Percentiles rank a stretch among this genome's conserved stretches.
Evolutionary conservation across 2,113 vertebrate species (phyloP).

Genomic region (Pseudolaguvia tuberculata): DNA sequence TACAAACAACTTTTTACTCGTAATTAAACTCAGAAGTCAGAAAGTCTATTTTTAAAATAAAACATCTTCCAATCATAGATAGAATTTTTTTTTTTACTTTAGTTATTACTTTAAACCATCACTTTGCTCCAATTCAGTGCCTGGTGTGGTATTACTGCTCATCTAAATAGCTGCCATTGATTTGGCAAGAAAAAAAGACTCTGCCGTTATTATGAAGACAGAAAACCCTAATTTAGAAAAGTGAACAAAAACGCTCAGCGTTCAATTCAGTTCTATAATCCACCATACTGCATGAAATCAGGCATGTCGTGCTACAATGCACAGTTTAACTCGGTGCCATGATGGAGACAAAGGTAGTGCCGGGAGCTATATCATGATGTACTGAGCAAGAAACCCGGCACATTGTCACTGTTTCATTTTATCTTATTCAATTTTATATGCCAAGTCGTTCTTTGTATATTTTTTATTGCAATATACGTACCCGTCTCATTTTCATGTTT

Average conservation of each 20-base stretch:
- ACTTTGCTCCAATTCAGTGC: conserved; percentile 61
- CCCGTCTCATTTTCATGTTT: conserved; percentile 34
- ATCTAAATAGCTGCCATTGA: conserved; percentile 76
- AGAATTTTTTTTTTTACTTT: conserved; percentile 60
- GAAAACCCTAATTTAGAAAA: conserved; percentile 79
- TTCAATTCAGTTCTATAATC: conserved; percentile 72
- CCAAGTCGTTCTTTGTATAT: conserved; percentile 51
- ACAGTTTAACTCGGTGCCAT: conserved; percentile 65
- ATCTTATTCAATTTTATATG: conserved; percentile 56
- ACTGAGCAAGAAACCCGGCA: conserved; percentile 57
- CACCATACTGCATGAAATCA: conserved; percentile 72
- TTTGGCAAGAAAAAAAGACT: conserved; percentile 69
- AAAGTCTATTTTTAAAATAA: conserved; percentile 46
- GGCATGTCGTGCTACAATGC: conserved; percentile 69
- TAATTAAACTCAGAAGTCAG: conserved; percentile 42
- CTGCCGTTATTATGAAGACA: conserved; percentile 71
- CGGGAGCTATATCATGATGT: conserved; percentile 62
- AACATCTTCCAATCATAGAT: conserved; percentile 46
- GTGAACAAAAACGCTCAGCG: conserved; percentile 66
- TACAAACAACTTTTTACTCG: conserved; percentile 18
- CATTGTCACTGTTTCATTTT: conserved; percentile 59
- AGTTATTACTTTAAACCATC: conserved; percentile 67
- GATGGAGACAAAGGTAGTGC: conserved; percentile 72
- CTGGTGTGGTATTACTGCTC: conserved; percentile 67
- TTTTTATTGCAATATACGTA: conserved; percentile 48